These are phyloP conservation scores for Scylla paramamosain DNA, from an alignment of 1,140 invertebrate genomes.

Conservation along the genomic window DNA sequence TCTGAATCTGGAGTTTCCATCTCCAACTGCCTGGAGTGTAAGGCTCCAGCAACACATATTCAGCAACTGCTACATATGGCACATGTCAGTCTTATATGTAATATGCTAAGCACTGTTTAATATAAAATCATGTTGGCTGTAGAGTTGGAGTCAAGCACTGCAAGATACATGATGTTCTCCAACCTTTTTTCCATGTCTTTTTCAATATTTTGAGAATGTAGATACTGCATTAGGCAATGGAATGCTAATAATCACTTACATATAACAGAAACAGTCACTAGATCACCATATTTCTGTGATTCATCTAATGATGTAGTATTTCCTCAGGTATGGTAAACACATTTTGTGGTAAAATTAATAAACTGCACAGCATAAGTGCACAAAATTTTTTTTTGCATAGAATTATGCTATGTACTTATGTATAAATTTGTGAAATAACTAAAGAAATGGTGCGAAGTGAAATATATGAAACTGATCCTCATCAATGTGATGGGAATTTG, in stretches of 20 bases:
- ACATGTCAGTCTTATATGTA: not conserved
- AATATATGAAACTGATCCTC: too few species aligned
- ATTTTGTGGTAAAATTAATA: not conserved
- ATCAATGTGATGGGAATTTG: too few species aligned
- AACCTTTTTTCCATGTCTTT: not conserved
- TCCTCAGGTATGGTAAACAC: not conserved
- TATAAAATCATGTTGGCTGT: not conserved
- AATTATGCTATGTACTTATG: too few species aligned
- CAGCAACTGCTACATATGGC: not conserved
- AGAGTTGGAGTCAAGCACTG: not conserved
- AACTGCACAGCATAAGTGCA: not conserved
- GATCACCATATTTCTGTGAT: not conserved
- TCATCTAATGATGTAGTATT: not conserved
- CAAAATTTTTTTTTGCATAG: too few species aligned
- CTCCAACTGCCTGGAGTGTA: not conserved
- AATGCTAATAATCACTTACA: too few species aligned
- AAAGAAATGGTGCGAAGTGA: too few species aligned
- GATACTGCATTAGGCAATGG: not conserved
- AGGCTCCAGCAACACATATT: not conserved
- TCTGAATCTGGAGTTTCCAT: conserved; percentile 22
- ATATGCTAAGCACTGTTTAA: not conserved
- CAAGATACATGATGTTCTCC: not conserved
- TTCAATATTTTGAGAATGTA: not conserved
- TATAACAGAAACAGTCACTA: not conserved
- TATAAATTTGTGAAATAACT: too few species aligned